Evolutionary conservation across 2,797 vertebrate species (phyloP), one percentile per base, ranked within the genome.

Genomic region (Discoglossus pictus): DNA sequence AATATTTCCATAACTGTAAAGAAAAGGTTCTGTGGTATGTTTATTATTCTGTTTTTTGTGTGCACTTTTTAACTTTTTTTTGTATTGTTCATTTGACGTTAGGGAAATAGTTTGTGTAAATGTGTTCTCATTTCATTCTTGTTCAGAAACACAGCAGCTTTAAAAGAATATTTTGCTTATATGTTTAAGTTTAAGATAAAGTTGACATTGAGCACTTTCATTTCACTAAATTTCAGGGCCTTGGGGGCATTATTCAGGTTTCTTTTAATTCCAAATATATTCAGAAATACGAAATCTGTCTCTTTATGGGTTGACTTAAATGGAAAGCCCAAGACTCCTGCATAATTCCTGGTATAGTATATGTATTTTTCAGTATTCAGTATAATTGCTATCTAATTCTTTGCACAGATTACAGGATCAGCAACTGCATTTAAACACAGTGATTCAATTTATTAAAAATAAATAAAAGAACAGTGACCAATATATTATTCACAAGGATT

Each of bases 191-290:
- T n/a, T n/a, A n/a, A n/a, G n/a, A n/a, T n/a, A n/a, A n/a, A n/a
- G n/a, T n/a, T n/a, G n/a, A n/a, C n/a, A n/a, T n/a, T n/a, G n/a
- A n/a, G n/a, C n/a, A n/a, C n/a, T n/a, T n/a, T n/a, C n/a, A n/a
- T n/a, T n/a, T n/a, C 74, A 77, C 76, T 76, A 83, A 74, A 81
- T 79, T 78, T 64, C 56, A 75, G 81, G 16, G 71, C 55, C 65
- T 68, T 53, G 31, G 43, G 65, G 55, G 61, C 53, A 68, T 68
- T 68, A 61, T 68, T 61, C 56, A 46, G 39, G 10, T 61, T 52
- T 68, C 39, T 53, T 10, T 44, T 44, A 25, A 27, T 50, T 39
- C 34, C 60, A 61, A 34, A 68, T 44, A 50, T 67, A 67, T 68
- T 51, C 46, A 67, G 27, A 68, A 60, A 68, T 59, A 51, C 54